Evolutionary conservation across 2,113 vertebrate species (phyloP).

Genomic region (Scartelaos histophorus): DNA sequence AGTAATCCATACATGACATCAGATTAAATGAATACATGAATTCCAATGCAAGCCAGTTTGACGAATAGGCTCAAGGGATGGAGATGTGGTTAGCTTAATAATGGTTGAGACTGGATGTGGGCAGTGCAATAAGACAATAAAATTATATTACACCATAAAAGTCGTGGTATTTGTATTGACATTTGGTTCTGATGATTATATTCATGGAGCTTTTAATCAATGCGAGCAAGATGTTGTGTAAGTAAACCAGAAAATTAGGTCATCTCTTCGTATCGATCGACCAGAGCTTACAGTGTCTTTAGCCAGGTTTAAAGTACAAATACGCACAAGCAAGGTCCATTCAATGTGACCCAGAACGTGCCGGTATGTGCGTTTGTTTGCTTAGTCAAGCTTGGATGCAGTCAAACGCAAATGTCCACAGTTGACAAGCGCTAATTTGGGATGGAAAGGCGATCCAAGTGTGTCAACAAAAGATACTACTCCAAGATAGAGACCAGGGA

Average conservation of each 20-base stretch:
- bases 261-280: slow-evolving; percentile 4
- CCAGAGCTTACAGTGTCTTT: neutral
- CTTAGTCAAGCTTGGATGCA: slow-evolving; percentile 38
- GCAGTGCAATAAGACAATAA: neutral
- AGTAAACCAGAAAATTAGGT: neutral
- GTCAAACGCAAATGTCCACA: slow-evolving; percentile 16
- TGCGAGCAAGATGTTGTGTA: slow-evolving; percentile 14
- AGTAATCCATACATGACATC: slow-evolving; percentile 77
- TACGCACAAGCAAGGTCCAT: neutral
- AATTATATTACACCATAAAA: neutral
- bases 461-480: slow-evolving; percentile 47
- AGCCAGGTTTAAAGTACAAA: neutral
- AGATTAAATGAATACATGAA: slow-evolving; percentile 78
- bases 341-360: slow-evolving; percentile 37
- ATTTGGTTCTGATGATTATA: slow-evolving; percentile 23
- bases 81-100: slow-evolving; percentile 15
- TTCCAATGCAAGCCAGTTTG: slow-evolving; percentile 65
- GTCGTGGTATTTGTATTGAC: slow-evolving; percentile 14
- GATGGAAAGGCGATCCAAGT: slow-evolving; percentile 56
- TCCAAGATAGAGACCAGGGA: slow-evolving; percentile 45
- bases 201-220: slow-evolving; percentile 22
- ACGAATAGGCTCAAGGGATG: slow-evolving; percentile 39
- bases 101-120: neutral
- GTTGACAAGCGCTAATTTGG: slow-evolving; percentile 35
- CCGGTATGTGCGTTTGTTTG: slow-evolving; percentile 49